phyloP scores from a whole-genome alignment of 2,113 vertebrate species.

The Anhinga anhinga region DNA sequence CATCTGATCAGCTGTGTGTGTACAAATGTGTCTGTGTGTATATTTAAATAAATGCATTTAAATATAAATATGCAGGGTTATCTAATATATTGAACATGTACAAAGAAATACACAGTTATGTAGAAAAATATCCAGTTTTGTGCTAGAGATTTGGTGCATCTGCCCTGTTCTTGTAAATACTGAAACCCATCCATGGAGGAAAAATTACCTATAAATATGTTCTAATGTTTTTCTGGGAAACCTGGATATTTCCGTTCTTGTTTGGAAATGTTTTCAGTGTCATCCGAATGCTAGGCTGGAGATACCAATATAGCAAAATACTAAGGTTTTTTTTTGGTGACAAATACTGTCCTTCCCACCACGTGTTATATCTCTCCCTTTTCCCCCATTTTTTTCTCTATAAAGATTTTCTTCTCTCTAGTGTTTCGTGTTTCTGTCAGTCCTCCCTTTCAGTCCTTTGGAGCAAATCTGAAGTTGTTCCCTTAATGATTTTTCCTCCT shows the following conservation, averaged over 20 bases:
- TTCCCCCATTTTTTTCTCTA: not conserved
- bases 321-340: not conserved
- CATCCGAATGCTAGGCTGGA: not conserved
- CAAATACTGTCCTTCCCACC: not conserved
- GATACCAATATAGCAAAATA: not conserved
- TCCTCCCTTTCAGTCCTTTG: not conserved
- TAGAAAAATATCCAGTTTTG: not conserved
- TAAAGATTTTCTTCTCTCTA: not conserved
- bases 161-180: accelerated
- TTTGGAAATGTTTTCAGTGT: not conserved
- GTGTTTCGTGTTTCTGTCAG: not conserved
- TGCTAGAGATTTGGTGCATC: not conserved
- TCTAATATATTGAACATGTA: not conserved
- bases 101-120: not conserved
- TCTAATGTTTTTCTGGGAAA: not conserved
- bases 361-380: not conserved
- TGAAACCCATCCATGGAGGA: not conserved
- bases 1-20: not conserved
- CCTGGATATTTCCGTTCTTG: not conserved
- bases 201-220: not conserved
- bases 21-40: not conserved
- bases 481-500: not conserved
- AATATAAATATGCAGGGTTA: not conserved
- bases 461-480: not conserved
- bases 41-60: not conserved